Evolutionary conservation across 2,113 vertebrate genomes (phyloP), one percentile per base, ranked within the genome.

Genomic region (Rhea pennata): DNA sequence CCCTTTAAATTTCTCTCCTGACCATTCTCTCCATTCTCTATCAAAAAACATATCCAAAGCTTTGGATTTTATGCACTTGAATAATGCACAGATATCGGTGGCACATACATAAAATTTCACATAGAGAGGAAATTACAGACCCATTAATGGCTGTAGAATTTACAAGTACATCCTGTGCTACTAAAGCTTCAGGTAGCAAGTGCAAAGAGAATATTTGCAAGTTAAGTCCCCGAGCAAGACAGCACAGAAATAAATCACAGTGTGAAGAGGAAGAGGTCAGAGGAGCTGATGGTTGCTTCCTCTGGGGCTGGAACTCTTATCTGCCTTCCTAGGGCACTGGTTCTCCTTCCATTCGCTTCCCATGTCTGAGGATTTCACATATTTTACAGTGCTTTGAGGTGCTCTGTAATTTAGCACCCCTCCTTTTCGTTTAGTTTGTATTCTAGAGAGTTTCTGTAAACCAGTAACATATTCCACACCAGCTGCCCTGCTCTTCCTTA

Each of bases 401-500:
- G 31, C 26, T 82, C 62, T 79, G 8, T 85, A 85, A 80, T 77
- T 92, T 82, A 91, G 15, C 87, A 12, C 10, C 50, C 31, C 42
- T 70, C 19, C 26, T 62, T 87, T 79, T 82, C 81, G 70, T 94
- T 95, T 77, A 56, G 48, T 94, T 95, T 90, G 23, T 77, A 31
- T 92, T 90, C 46, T 31, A 24, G 36, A 19, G 54, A 23, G 6
- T 6, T 76, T 87, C 36, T 50, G 36, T 73, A 58, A 82, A 76
- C n/a, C 29, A 48, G 3, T 66, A 72, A 58, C 6, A 2, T 3
- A 31, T 67, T 89, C 12, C 2, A 36, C 50, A 39, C 19, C 46
- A 67, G 39, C 14, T 80, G 85, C 13, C 31, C 48, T 54, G 42
- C 11, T 66, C 42, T 79, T 72, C n/a, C 44, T 82, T 79, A 3